Evolutionary conservation across 2,797 vertebrate species (phyloP), one percentile per base, ranked within the genome.

Genomic region (Mus caroli): DNA sequence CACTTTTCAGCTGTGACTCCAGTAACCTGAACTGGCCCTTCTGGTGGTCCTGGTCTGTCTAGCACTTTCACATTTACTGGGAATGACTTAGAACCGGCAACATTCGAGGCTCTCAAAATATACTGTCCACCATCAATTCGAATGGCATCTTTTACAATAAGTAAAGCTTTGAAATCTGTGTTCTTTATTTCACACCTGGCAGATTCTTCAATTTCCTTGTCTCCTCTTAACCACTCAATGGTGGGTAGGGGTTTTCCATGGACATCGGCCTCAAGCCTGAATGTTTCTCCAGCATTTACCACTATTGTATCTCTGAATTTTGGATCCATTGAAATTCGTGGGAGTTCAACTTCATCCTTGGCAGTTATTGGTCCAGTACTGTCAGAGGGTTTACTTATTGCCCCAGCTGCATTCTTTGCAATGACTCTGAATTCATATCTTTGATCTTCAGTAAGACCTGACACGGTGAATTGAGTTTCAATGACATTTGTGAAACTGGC

Each of bases 371-470:
- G 99, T 97, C 99, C 99, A 97, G 99, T 99, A 98, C 99, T 99
- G 95, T 99, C 99, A 92, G 99, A 99, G 90, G 99, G 99, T 97
- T 99, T 99, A 97, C 99, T 99, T 96, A 99, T 93, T 86, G 99
- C 98, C 94, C 99, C 99, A 88, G 99, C 99, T 94, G 99, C 99
- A 97, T 99, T 99, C 98, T 99, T 99, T 98, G 99, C 99, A 98
- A 99, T 99, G 93, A 99, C 99, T 99, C 99, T 99, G 96, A 99
- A 99, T 98, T 99, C 99, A 17, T 99, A 99, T 98, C 99, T 99
- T 96, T 99, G 98, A 95, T 99, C 99, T 99, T 99, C 99, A 94
- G 99, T 99, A 91, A 99, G 99, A 43, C 99, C 99, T 96, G 99
- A 99, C 93, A 99, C 98, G 90, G 99, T 99, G 97, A 99, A 99